A percentile compares a stretch with the other conserved stretches of the same genome.
Conservation (phyloP, 2,113 vertebrate genomes). For the Pavo muticus region DNA sequence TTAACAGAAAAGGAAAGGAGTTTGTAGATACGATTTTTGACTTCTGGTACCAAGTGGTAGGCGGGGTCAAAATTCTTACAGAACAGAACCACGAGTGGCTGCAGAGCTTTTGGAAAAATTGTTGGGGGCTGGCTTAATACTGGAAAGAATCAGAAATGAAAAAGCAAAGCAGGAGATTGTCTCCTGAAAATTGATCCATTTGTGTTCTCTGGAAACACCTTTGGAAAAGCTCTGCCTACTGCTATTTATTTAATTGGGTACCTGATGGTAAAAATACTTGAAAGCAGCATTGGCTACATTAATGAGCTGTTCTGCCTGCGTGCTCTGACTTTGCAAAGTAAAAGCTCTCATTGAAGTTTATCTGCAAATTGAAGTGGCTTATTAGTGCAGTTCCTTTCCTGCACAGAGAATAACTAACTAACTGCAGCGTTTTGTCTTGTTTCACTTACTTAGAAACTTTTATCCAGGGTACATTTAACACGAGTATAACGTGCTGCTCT, state of each 20-base stretch:
- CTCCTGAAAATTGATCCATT: not conserved
- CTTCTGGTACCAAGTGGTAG: not conserved
- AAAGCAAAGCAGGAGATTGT: not conserved
- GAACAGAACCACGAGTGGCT: not conserved
- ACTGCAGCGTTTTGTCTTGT: not conserved
- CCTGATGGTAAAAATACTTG: not conserved
- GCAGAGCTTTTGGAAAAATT: not conserved
- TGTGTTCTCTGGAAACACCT: not conserved
- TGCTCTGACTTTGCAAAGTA: not conserved
- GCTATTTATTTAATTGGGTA: not conserved
- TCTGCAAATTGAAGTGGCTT: not conserved
- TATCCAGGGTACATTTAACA: no score
- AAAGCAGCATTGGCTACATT: not conserved
- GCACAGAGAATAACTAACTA: not conserved
- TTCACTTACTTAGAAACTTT: not conserved
- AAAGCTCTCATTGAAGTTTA: not conserved
- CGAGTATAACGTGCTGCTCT: not conserved
- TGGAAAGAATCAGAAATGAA: not conserved
- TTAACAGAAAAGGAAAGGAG: not conserved
- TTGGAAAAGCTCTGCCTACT: not conserved
- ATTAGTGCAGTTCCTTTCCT: not conserved
- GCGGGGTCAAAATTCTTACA: no score
- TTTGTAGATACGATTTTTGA: not conserved
- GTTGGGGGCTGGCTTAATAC: not conserved
- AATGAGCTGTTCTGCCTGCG: no score